These are phyloP conservation scores for Trogon surrucura DNA, from an alignment of 2,113 vertebrate genomes.

Conservation along the genomic window DNA sequence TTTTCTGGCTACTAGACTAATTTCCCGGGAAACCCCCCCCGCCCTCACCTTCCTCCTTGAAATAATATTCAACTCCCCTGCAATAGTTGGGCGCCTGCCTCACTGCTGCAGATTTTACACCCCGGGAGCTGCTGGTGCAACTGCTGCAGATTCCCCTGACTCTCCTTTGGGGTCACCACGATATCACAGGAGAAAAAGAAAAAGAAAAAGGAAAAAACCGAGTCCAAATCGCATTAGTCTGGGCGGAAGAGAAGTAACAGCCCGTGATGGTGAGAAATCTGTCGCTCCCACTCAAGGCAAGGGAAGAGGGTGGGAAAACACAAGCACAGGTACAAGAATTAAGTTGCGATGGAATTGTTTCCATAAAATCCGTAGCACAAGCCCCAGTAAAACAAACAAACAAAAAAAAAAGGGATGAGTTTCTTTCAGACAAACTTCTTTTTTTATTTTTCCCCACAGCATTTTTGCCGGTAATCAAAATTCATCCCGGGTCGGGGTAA, in stretches of 20 bases:
- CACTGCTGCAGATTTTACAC: background rate
- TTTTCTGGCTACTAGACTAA: background rate
- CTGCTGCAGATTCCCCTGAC: background rate
- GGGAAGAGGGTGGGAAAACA: background rate
- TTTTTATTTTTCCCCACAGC: background rate
- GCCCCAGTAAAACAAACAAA: background rate
- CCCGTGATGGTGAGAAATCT: background rate
- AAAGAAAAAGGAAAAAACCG: too few relatives aligned
- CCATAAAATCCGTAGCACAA: conserved; percentile 31
- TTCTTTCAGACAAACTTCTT: background rate
- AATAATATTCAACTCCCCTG: background rate
- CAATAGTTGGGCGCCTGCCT: background rate
- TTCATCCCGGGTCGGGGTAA: background rate
- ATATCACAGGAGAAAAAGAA: background rate
- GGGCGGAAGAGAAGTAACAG: background rate
- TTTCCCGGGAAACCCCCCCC: too few relatives aligned
- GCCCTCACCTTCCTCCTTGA: background rate
- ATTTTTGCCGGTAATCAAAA: background rate
- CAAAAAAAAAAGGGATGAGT: background rate
- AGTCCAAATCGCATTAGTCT: background rate
- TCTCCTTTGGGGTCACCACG: background rate
- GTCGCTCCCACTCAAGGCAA: background rate
- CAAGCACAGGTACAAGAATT: background rate
- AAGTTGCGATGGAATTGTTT: conserved; percentile 36
- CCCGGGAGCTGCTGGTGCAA: background rate